These are phyloP conservation scores for Rhabditoides inermis DNA, from an alignment of 2,888 invertebrate species.

Conservation along the genomic window DNA sequence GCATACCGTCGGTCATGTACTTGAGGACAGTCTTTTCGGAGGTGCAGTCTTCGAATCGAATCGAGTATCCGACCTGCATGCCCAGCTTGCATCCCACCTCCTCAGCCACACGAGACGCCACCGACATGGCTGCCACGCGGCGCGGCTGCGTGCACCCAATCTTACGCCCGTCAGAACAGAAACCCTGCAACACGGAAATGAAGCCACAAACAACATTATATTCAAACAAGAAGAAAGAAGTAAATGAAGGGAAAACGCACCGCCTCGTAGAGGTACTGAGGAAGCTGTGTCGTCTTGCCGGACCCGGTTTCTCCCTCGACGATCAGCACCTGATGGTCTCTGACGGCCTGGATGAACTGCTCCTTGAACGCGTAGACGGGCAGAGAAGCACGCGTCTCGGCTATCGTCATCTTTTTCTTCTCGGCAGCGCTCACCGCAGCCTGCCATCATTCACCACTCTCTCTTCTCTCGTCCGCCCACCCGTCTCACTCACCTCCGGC, in stretches of 20 bases:
- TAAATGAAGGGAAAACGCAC: constrained; percentile 49
- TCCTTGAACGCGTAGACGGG: constrained; percentile 87
- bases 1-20: constrained; percentile 98
- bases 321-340: constrained; percentile 58
- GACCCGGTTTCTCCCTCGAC: constrained; percentile 65
- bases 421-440: constrained; percentile 34
- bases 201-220: not conserved
- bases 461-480: not conserved
- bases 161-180: constrained; percentile 66
- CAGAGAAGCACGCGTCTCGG: constrained; percentile 81
- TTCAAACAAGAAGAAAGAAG: not conserved
- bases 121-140: constrained; percentile 99
- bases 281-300: constrained; percentile 61
- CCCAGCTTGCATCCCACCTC: constrained; percentile 94
- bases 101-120: constrained; percentile 90
- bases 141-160: constrained; percentile 96
- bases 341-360: constrained; percentile 81
- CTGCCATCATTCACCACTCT: constrained; percentile 6
- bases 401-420: constrained; percentile 62
- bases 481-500: constrained; percentile 1
- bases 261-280: constrained; percentile 60
- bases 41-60: constrained; percentile 97
- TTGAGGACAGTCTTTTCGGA: constrained; percentile 91
- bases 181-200: constrained; percentile 46
- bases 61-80: constrained; percentile 65